These are phyloP conservation scores for Desmodus rotundus DNA, from an alignment of 2,113 vertebrate species.

Conservation along the genomic window DNA sequence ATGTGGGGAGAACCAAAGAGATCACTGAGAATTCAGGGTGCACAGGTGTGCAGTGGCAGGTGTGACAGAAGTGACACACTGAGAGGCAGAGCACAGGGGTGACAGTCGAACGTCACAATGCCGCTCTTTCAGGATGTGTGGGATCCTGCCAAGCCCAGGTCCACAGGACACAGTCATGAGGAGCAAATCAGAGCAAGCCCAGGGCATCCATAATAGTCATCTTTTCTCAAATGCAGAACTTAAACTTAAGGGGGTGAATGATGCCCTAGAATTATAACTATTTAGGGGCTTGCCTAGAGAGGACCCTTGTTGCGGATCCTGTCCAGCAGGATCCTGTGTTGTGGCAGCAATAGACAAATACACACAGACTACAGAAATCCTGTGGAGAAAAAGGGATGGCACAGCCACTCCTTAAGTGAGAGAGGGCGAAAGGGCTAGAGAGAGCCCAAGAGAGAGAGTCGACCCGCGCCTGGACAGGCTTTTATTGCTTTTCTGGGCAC, in stretches of 20 bases:
- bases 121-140: background rate
- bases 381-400: too few species aligned
- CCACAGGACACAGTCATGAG: rapidly evolving
- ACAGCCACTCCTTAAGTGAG: too few species aligned
- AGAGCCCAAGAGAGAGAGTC: too few species aligned
- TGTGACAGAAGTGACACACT: rapidly evolving
- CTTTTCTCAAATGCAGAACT: background rate
- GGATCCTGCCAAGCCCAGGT: background rate
- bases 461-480: too few species aligned
- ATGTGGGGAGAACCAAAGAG: background rate
- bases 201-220: rapidly evolving
- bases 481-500: too few species aligned
- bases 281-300: background rate
- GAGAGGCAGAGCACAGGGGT: background rate
- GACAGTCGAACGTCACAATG: background rate
- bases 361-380: too few species aligned
- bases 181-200: background rate
- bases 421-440: too few species aligned
- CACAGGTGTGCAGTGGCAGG: rapidly evolving
- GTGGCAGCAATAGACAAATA: too few species aligned
- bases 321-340: too few species aligned
- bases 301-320: too few species aligned
- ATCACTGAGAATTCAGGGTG: background rate
- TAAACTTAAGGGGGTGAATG: background rate
- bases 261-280: background rate